These are phyloP conservation scores for Cyphomyrus discorhynchus DNA, from an alignment of 2,113 vertebrate species.

Conservation along the genomic window DNA sequence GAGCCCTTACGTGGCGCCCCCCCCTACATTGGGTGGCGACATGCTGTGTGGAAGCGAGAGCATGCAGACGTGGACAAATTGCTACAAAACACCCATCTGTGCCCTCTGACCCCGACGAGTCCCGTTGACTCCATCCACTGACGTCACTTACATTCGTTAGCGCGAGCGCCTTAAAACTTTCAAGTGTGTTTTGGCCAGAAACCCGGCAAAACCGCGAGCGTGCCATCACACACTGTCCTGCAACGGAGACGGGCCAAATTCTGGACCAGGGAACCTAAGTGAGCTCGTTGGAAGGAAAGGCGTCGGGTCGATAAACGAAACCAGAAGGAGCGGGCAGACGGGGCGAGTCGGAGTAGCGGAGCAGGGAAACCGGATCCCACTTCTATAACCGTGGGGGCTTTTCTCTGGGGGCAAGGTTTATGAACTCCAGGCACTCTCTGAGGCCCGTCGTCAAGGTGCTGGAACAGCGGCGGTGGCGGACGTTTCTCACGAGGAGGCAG, in stretches of 20 bases:
- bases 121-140: background rate
- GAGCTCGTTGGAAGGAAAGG: background rate
- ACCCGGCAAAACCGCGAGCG: background rate
- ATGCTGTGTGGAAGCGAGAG: background rate
- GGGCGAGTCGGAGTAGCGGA: background rate
- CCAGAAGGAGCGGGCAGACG: background rate
- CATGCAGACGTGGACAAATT: background rate
- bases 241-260: background rate
- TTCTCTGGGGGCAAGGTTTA: constrained; percentile 16
- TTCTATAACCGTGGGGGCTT: background rate
- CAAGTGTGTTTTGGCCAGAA: background rate
- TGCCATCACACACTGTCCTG: background rate
- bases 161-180: background rate
- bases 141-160: background rate
- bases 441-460: constrained; percentile 3
- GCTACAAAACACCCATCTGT: background rate
- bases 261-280: constrained; percentile 17
- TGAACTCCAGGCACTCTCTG: constrained; percentile 14
- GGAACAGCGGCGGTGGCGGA: background rate
- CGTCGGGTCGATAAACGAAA: background rate
- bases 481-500: background rate
- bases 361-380: constrained; percentile 5
- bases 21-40: background rate
- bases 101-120: background rate
- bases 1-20: background rate